These are phyloP conservation scores for Onychostoma macrolepis DNA, from an alignment of 2,113 vertebrate genomes.

Conservation along the genomic window DNA sequence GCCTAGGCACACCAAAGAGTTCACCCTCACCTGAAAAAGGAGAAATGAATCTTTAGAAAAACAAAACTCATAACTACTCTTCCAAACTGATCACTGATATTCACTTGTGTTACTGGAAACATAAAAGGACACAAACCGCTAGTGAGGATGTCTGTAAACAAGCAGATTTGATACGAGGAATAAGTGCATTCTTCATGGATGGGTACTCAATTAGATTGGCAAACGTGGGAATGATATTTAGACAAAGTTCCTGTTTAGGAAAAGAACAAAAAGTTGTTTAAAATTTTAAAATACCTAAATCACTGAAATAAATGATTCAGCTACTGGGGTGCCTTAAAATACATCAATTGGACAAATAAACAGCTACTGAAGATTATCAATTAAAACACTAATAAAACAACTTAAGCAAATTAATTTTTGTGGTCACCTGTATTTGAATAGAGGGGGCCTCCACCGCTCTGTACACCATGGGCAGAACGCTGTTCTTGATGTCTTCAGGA, in stretches of 20 bases:
- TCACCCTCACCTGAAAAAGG: slow-evolving; percentile 89
- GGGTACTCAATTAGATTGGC: slow-evolving; percentile 98
- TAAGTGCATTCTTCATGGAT: slow-evolving; percentile 98
- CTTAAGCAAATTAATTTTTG: neutral
- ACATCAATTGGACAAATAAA: neutral
- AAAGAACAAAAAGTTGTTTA: neutral
- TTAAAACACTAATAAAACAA: neutral
- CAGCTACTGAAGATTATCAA: neutral
- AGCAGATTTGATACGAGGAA: slow-evolving; percentile 94
- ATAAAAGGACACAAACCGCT: slow-evolving; percentile 82
- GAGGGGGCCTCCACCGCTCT: slow-evolving; percentile 96
- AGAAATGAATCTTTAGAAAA: neutral
- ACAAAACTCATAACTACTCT: neutral
- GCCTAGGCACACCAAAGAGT: slow-evolving; percentile 95
- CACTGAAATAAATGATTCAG: neutral
- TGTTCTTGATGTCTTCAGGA: slow-evolving; percentile 93
- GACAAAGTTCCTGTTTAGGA: slow-evolving; percentile 89
- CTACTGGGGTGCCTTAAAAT: neutral
- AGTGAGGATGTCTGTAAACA: slow-evolving; percentile 97
- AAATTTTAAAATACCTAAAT: neutral
- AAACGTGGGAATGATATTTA: slow-evolving; percentile 98
- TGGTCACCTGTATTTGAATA: slow-evolving; percentile 93
- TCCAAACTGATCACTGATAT: neutral
- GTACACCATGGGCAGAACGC: slow-evolving; percentile 96
- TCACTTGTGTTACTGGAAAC: neutral